These are phyloP conservation scores for Procambarus clarkii DNA, from an alignment of 1,140 invertebrate genomes.

Conservation along the genomic window DNA sequence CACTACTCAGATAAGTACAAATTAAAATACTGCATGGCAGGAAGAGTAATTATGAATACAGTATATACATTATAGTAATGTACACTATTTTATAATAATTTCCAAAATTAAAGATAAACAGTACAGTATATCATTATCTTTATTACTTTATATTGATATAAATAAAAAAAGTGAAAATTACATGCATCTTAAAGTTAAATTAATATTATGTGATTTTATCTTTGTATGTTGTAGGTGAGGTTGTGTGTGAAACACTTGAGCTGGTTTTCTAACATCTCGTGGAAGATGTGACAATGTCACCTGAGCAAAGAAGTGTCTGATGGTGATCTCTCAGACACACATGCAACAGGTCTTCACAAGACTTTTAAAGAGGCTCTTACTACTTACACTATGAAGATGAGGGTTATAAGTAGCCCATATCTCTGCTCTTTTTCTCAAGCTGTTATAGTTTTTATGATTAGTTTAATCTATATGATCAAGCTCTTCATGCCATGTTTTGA, in stretches of 20 bases:
- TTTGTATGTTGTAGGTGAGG: constrained; percentile 18
- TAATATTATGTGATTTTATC: background rate
- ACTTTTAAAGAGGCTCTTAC: background rate
- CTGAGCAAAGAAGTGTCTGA: background rate
- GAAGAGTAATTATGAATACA: too few relatives aligned
- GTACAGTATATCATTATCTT: too few relatives aligned
- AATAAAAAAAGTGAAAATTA: too few relatives aligned
- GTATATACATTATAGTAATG: too few relatives aligned
- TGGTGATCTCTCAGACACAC: background rate
- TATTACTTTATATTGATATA: too few relatives aligned
- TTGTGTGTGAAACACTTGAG: background rate
- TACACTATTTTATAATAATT: too few relatives aligned
- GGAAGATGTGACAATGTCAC: background rate
- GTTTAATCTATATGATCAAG: too few relatives aligned
- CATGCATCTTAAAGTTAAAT: too few relatives aligned
- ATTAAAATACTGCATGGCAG: too few relatives aligned
- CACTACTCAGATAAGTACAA: background rate
- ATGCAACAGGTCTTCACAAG: background rate
- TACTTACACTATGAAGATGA: background rate
- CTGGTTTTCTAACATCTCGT: background rate
- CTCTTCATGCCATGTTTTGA: too few relatives aligned
- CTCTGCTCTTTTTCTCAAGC: background rate
- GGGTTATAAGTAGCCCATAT: background rate
- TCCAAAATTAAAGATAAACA: too few relatives aligned
- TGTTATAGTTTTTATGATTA: background rate